Conservation (phyloP, 2,888 invertebrate genomes). For the Diloba caeruleocephala region DNA sequence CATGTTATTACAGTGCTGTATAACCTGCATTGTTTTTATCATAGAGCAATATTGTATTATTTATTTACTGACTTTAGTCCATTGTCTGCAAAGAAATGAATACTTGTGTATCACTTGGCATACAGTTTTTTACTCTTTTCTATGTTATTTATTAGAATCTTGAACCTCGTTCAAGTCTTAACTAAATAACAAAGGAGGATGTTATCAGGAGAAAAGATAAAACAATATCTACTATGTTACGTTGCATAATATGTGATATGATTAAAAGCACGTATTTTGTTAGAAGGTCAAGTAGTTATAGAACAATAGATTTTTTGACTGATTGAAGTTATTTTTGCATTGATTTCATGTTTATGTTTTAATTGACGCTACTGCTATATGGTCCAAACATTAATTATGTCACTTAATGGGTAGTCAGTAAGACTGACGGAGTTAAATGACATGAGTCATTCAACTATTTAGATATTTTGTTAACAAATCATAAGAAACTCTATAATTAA, state of each 20-base stretch:
- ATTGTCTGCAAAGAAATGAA: slow-evolving; percentile 13
- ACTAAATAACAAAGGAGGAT: slow-evolving; percentile 27
- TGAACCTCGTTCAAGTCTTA: slow-evolving; percentile 13
- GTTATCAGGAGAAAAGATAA: slow-evolving; percentile 41
- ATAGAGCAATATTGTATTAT: slow-evolving; percentile 15
- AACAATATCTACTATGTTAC: slow-evolving; percentile 26
- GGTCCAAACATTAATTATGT: neutral
- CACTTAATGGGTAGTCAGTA: slow-evolving; percentile 6
- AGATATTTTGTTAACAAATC: neutral
- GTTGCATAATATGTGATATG: slow-evolving; percentile 52
- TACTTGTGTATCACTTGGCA: neutral
- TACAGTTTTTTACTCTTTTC: slow-evolving; percentile 6
- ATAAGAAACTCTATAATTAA: too few species aligned
- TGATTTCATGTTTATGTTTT: too few species aligned
- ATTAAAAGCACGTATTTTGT: slow-evolving; percentile 28
- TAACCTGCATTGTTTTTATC: slow-evolving; percentile 42
- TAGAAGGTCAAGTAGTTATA: slow-evolving; percentile 34
- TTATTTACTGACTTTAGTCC: slow-evolving; percentile 8
- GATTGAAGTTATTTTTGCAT: neutral
- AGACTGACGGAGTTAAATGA: slow-evolving; percentile 1
- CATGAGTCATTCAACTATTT: too few species aligned
- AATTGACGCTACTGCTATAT: too few species aligned
- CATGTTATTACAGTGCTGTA: slow-evolving; percentile 1
- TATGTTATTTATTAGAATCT: slow-evolving; percentile 2
- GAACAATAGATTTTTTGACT: neutral